Evolutionary conservation across 2,797 vertebrate species (phyloP).

Genomic region (Botia almorhae): DNA sequence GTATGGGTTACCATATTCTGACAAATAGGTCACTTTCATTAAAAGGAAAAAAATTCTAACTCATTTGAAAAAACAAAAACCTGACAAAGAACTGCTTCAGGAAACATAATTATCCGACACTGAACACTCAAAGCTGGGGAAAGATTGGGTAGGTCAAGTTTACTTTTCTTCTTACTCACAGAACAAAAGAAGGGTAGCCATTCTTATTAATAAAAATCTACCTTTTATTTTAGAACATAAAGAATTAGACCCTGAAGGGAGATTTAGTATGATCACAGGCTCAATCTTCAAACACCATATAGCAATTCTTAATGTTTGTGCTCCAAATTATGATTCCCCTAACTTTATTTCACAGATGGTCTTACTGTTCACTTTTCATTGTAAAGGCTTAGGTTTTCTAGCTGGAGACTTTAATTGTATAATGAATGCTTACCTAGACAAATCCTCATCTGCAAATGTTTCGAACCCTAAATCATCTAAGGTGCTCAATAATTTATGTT

Average conservation of each 20-base stretch:
- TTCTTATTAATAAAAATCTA: constrained; percentile 31
- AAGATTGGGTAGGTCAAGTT: constrained; percentile 24
- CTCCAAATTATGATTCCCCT: neutral
- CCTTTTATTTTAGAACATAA: constrained; percentile 33
- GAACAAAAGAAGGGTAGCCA: neutral
- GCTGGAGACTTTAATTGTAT: constrained; percentile 20
- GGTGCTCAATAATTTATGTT: no score
- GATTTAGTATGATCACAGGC: neutral
- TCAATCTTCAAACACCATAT: neutral
- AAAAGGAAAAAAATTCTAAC: constrained; percentile 25
- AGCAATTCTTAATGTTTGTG: constrained; percentile 17
- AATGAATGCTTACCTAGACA: constrained; percentile 3
- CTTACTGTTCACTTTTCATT: neutral
- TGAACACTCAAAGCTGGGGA: constrained; percentile 15
- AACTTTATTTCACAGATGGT: constrained; percentile 22
- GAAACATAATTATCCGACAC: constrained; percentile 3
- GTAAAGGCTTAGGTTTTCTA: constrained; percentile 6
- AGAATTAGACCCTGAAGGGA: neutral
- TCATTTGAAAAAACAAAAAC: constrained; percentile 16
- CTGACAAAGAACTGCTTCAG: neutral
- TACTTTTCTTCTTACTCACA: constrained; percentile 5
- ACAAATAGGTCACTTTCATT: no score
- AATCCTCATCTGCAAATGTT: neutral
- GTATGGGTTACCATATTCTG: no score
- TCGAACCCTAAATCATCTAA: neutral